Evolutionary conservation across 2,888 invertebrate genomes (phyloP).

Genomic region (Nemotelus pantherinus): DNA sequence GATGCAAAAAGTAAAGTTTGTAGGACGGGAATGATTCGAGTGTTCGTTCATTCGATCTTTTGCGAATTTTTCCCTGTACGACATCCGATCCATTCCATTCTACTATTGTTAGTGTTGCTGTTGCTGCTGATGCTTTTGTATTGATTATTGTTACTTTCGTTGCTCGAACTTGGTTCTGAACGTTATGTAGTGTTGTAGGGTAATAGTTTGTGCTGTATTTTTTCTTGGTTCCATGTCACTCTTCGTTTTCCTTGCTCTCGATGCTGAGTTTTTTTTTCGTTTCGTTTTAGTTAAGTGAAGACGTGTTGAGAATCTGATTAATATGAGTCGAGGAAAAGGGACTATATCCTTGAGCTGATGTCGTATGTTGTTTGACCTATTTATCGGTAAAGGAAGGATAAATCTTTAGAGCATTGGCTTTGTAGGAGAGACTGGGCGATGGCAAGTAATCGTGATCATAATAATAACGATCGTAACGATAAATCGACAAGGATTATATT

Average conservation of each 20-base stretch:
- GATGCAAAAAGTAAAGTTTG: too few relatives aligned
- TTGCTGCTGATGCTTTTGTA: not conserved
- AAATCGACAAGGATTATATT: too few relatives aligned
- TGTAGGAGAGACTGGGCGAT: conserved; percentile 10
- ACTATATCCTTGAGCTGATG: conserved; percentile 27
- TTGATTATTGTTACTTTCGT: conserved; percentile 20
- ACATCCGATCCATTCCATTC: conserved; percentile 19
- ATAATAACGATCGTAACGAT: too few relatives aligned
- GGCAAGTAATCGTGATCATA: too few relatives aligned
- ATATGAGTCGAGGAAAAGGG: conserved; percentile 12
- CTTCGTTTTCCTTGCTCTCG: conserved; percentile 8
- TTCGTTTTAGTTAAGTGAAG: conserved; percentile 18
- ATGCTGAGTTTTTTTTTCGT: too few relatives aligned
- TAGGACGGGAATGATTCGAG: not conserved
- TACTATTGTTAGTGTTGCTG: not conserved
- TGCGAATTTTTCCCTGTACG: conserved; percentile 6
- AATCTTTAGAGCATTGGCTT: not conserved
- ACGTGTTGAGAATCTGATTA: conserved; percentile 46
- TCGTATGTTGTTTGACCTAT: conserved; percentile 43
- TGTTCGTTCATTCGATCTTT: conserved; percentile 6
- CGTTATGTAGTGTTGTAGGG: conserved; percentile 2
- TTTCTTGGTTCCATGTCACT: not conserved
- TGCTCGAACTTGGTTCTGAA: conserved; percentile 11
- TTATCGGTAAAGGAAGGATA: conserved; percentile 8
- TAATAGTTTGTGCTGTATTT: not conserved